phyloP scores from a whole-genome alignment of 1,140 invertebrate genomes.

The Papilio helenus region DNA sequence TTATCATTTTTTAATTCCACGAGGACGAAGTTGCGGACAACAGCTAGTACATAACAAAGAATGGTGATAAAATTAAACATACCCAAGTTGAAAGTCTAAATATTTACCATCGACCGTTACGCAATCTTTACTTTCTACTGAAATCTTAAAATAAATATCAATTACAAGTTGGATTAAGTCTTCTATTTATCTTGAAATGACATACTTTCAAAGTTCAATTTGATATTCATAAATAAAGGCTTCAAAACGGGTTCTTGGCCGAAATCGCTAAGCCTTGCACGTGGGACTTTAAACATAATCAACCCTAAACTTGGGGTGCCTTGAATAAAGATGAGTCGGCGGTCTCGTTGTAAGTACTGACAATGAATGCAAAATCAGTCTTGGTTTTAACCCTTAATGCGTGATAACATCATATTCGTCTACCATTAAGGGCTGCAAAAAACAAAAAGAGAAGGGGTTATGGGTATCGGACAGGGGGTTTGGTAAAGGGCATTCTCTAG shows the following conservation, averaged over 20 bases:
- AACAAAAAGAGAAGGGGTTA: no score
- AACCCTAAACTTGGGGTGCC: constrained; percentile 17
- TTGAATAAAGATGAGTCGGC: constrained; percentile 12
- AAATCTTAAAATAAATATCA: not conserved
- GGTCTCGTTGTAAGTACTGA: constrained; percentile 9
- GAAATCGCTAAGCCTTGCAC: constrained; percentile 20
- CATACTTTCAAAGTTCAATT: constrained; percentile 11
- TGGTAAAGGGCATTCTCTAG: no score
- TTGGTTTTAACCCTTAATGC: not conserved
- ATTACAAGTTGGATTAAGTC: not conserved
- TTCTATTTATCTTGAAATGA: not conserved
- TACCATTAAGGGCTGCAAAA: not conserved
- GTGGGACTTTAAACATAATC: constrained; percentile 24
- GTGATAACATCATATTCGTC: not conserved
- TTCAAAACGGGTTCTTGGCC: not conserved
- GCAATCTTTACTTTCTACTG: no score
- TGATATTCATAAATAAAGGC: not conserved
- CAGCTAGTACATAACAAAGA: no score
- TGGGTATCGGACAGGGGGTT: no score
- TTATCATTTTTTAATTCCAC: no score
- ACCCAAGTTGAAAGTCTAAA: no score
- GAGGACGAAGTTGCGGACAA: no score
- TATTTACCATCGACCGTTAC: no score
- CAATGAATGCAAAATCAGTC: constrained; percentile 16
- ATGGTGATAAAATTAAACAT: no score